Conservation (phyloP, 1,140 invertebrate genomes). For the Piezodorus guildinii region DNA sequence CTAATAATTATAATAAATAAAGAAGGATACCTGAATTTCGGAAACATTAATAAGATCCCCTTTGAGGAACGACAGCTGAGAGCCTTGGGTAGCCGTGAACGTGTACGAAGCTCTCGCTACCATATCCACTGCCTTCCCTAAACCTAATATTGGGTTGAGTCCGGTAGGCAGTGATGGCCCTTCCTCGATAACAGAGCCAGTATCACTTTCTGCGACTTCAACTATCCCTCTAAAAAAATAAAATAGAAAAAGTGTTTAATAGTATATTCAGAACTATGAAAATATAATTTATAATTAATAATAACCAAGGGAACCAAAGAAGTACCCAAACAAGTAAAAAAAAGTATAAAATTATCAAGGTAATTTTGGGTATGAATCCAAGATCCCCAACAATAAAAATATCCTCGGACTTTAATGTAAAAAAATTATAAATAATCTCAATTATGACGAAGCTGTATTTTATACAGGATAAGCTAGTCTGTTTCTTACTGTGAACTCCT, state of each 20-base stretch:
- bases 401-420: too few relatives aligned
- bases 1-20: too few relatives aligned
- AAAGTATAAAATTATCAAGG: too few relatives aligned
- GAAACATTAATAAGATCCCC: constrained; percentile 52
- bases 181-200: constrained; percentile 31
- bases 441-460: too few relatives aligned
- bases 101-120: constrained; percentile 47
- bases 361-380: too few relatives aligned
- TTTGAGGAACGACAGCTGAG: constrained; percentile 54
- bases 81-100: constrained; percentile 52
- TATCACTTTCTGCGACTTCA: constrained; percentile 57
- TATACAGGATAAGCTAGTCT: too few relatives aligned
- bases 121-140: constrained; percentile 35
- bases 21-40: constrained; percentile 43
- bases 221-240: constrained; percentile 45
- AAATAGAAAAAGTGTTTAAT: constrained; percentile 8
- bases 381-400: too few relatives aligned
- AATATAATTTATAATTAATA: neutral
- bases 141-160: constrained; percentile 32
- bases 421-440: too few relatives aligned
- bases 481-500: too few relatives aligned
- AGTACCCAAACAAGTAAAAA: too few relatives aligned
- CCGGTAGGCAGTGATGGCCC: constrained; percentile 32
- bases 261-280: too few relatives aligned
- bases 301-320: neutral